Conservation (phyloP, 1,140 invertebrate species). For the Glossosoma conforme region DNA sequence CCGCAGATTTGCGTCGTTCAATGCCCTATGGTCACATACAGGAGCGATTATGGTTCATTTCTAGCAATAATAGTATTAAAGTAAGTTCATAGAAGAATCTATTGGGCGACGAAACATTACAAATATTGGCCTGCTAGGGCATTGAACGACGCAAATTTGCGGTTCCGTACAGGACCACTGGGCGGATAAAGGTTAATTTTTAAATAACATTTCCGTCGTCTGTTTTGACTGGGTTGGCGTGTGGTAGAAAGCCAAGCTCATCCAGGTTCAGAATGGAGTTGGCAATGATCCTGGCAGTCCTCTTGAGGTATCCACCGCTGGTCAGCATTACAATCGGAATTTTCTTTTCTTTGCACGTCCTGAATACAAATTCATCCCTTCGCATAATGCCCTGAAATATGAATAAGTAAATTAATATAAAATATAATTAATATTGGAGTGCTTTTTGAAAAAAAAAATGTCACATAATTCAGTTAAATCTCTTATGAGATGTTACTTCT, state of each 20-base stretch:
- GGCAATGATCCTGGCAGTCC: conserved; percentile 73
- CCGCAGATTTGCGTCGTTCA: no score
- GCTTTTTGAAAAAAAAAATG: conserved; percentile 6
- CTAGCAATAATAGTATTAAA: no score
- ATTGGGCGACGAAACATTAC: no score
- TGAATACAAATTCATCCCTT: conserved; percentile 80
- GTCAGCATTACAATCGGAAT: conserved; percentile 86
- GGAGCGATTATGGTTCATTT: no score
- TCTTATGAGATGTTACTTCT: no score
- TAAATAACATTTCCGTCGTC: background rate
- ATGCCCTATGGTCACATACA: no score
- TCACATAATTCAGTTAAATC: background rate
- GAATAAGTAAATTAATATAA: background rate
- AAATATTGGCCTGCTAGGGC: no score
- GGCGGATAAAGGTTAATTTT: no score
- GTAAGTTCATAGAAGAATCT: no score
- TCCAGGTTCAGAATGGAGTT: conserved; percentile 74
- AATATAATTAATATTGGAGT: conserved; percentile 21
- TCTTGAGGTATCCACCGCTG: conserved; percentile 77
- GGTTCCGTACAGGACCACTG: no score
- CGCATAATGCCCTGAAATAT: conserved; percentile 67
- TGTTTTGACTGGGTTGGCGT: background rate
- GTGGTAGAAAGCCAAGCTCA: conserved; percentile 32
- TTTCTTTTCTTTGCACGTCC: conserved; percentile 54
- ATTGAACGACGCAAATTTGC: no score